Conservation (phyloP, 2,113 vertebrate species). For the Todiramphus saurophagus region DNA sequence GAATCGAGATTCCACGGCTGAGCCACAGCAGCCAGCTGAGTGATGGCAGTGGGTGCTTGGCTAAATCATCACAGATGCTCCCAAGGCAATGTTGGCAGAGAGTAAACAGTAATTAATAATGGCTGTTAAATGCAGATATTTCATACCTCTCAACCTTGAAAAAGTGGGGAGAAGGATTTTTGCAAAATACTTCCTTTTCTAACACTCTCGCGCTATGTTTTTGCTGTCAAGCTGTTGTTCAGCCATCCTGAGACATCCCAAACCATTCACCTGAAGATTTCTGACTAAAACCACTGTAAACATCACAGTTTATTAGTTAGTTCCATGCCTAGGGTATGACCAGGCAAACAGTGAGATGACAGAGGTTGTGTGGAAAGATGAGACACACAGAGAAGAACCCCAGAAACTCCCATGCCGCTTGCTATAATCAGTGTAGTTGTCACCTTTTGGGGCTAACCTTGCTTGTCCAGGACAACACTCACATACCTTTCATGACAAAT, state of each 20-base stretch:
- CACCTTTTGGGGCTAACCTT: neutral
- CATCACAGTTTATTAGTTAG: neutral
- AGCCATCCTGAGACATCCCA: neutral
- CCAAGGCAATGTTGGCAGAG: neutral
- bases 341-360: neutral
- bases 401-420: neutral
- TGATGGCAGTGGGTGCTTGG: neutral
- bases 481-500: neutral
- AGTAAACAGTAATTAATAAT: slow-evolving; percentile 11
- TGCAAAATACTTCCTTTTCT: neutral
- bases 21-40: neutral
- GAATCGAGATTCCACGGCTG: neutral
- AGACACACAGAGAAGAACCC: neutral
- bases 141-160: neutral
- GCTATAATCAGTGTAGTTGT: neutral
- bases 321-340: fast-evolving
- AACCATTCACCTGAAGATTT: neutral
- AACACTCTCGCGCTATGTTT: neutral
- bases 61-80: neutral
- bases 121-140: slow-evolving; percentile 7
- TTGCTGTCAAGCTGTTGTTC: fast-evolving
- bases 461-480: neutral
- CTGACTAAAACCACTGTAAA: neutral
- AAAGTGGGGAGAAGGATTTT: neutral
- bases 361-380: neutral